Evolutionary conservation across 2,888 invertebrate species (phyloP).

Genomic region (Deilephila elpenor): DNA sequence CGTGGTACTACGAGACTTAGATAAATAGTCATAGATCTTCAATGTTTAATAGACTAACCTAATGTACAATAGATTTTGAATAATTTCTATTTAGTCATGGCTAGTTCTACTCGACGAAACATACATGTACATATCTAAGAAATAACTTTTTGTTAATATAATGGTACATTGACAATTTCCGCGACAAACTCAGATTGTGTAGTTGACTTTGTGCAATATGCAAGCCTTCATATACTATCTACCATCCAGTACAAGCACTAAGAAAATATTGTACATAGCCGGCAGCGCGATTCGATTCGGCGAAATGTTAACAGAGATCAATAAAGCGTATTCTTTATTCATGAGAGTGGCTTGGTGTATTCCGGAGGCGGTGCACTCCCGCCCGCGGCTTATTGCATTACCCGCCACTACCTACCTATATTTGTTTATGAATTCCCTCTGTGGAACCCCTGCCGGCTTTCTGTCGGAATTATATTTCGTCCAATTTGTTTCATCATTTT

Average conservation of each 20-base stretch:
- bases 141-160: too few relatives aligned
- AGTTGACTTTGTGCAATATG: too few relatives aligned
- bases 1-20: too few relatives aligned
- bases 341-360: constrained; percentile 53
- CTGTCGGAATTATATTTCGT: not conserved
- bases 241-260: not conserved
- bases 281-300: constrained; percentile 39
- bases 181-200: too few relatives aligned
- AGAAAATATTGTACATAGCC: constrained; percentile 12
- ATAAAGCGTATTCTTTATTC: constrained; percentile 68
- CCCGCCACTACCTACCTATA: constrained; percentile 33
- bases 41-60: too few relatives aligned
- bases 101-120: too few relatives aligned
- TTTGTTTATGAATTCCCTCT: constrained; percentile 34
- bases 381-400: constrained; percentile 48
- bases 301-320: constrained; percentile 57
- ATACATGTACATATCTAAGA: too few relatives aligned
- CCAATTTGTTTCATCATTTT: not conserved
- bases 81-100: too few relatives aligned
- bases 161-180: too few relatives aligned
- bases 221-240: too few relatives aligned
- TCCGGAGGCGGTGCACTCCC: constrained; percentile 43
- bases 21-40: too few relatives aligned
- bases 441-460: not conserved
- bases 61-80: too few relatives aligned